Conservation (phyloP, 1,140 invertebrate genomes). For the Trissolcus basalis region DNA sequence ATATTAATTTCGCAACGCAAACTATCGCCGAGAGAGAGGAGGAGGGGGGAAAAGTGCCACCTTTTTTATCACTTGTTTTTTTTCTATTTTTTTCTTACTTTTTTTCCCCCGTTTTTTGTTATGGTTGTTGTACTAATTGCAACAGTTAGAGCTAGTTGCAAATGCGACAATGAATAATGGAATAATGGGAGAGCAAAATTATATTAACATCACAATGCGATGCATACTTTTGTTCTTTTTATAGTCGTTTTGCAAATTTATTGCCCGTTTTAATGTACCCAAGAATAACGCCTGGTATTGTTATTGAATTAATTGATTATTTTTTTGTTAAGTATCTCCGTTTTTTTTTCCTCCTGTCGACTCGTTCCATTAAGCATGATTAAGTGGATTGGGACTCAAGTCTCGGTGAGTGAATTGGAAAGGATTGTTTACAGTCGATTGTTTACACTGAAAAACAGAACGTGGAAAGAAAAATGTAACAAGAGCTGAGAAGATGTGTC, state of each 20-base stretch:
- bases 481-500: not conserved
- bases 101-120: too few relatives aligned
- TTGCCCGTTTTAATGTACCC: not conserved
- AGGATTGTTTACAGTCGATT: not conserved
- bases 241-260: slow-evolving; percentile 15
- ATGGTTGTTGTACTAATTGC: not conserved
- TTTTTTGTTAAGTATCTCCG: too few relatives aligned
- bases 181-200: slow-evolving; percentile 27
- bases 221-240: slow-evolving; percentile 32
- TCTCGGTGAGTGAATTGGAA: not conserved
- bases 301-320: too few relatives aligned
- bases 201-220: slow-evolving; percentile 40
- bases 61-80: too few relatives aligned
- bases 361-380: too few relatives aligned
- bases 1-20: not conserved
- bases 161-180: slow-evolving; percentile 32
- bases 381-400: too few relatives aligned
- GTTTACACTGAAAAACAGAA: too few relatives aligned
- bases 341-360: too few relatives aligned
- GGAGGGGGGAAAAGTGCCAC: too few relatives aligned
- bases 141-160: slow-evolving; percentile 21
- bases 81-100: too few relatives aligned
- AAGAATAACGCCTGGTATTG: too few relatives aligned
- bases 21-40: too few relatives aligned
- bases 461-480: not conserved